These are phyloP conservation scores for Anguilla rostrata DNA, from an alignment of 2,113 vertebrate genomes.

Conservation along the genomic window DNA sequence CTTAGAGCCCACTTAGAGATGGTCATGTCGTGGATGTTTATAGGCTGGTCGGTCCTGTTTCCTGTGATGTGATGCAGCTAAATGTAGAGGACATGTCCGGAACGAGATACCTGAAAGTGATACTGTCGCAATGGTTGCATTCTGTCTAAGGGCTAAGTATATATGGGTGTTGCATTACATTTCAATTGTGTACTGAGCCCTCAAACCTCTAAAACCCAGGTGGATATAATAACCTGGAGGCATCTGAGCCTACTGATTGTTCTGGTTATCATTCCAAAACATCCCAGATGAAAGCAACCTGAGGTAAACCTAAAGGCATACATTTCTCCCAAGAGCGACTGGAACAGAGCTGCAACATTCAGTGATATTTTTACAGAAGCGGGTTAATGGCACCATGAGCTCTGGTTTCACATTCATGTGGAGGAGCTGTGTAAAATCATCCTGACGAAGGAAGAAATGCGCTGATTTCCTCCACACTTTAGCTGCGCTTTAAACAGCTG, in stretches of 20 bases:
- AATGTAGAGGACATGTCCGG: not conserved
- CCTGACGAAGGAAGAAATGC: not conserved
- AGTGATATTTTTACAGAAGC: not conserved
- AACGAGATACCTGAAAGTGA: constrained; percentile 3
- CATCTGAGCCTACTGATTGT: not conserved
- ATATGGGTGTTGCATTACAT: not conserved
- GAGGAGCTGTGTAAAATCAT: not conserved
- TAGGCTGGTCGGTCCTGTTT: not conserved
- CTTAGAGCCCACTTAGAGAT: not conserved
- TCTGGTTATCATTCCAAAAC: not conserved
- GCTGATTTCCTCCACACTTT: not conserved
- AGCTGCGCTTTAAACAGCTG: not conserved
- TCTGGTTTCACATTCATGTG: not conserved
- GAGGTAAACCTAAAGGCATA: too few species aligned
- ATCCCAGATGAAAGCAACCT: not conserved
- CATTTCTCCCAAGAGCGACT: too few species aligned
- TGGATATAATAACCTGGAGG: not conserved
- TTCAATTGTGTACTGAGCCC: not conserved
- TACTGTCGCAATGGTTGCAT: not conserved
- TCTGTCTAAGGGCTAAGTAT: not conserved
- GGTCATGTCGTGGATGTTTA: not conserved
- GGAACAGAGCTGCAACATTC: not conserved
- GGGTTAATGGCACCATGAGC: not conserved
- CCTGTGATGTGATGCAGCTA: not conserved
- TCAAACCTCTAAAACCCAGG: not conserved